phyloP scores from a whole-genome alignment of 2,888 invertebrate genomes.

The Zele albiditarsus region DNA sequence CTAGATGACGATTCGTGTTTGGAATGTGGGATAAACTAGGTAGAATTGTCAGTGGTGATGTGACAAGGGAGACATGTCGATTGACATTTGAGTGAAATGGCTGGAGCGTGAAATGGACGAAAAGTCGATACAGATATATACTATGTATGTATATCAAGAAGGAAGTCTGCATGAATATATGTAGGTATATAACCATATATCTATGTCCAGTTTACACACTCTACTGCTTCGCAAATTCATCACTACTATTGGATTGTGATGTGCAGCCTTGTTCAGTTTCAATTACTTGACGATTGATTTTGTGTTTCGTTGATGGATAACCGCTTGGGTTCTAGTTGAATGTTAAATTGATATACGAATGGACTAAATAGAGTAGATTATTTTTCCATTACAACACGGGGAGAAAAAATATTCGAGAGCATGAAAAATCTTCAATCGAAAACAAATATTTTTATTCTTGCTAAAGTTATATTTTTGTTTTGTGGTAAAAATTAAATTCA shows the following conservation, averaged over 20 bases:
- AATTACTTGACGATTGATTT: not conserved
- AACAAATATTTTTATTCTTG: too few relatives aligned
- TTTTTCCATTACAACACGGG: too few relatives aligned
- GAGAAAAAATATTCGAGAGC: too few relatives aligned
- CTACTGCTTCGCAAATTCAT: not conserved
- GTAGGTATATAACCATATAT: not conserved
- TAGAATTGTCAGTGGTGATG: slow-evolving; percentile 56
- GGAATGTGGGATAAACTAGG: slow-evolving; percentile 66
- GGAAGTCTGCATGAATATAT: too few relatives aligned
- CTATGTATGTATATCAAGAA: not conserved
- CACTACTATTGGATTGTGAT: not conserved
- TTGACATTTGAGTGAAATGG: slow-evolving; percentile 41
- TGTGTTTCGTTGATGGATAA: not conserved
- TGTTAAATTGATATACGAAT: not conserved
- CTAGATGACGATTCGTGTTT: slow-evolving; percentile 61
- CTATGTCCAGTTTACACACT: not conserved
- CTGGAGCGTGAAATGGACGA: slow-evolving; percentile 44
- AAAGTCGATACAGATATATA: slow-evolving; percentile 18
- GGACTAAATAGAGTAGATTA: too few relatives aligned
- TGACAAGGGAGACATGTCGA: slow-evolving; percentile 46
- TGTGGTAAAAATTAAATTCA: too few relatives aligned
- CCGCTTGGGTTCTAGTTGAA: not conserved
- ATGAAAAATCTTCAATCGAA: too few relatives aligned
- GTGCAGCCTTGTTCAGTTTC: not conserved
- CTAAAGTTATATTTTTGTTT: too few relatives aligned